Evolutionary conservation across 92 coral and sea anemone species (phyloP).

Genomic region (Porites cylindrica): DNA sequence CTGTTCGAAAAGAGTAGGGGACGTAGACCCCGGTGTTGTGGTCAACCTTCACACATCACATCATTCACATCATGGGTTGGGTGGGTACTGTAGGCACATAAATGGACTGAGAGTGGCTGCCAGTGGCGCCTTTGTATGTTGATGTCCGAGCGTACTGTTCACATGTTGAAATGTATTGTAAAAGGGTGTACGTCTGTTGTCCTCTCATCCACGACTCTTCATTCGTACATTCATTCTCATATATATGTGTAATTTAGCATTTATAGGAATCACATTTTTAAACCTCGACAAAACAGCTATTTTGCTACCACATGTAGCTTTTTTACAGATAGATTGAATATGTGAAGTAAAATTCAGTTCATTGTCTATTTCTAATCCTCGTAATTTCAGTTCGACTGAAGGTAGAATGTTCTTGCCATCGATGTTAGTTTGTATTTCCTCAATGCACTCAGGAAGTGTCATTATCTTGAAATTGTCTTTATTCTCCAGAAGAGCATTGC

Average conservation of each 20-base stretch:
- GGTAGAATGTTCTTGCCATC: background rate
- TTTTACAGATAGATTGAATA: background rate
- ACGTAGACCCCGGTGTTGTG: no score
- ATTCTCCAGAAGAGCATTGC: no score
- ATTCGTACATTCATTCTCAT: background rate
- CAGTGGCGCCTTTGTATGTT: no score
- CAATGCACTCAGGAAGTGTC: background rate
- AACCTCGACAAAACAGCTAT: background rate
- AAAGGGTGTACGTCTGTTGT: no score
- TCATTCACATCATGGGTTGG: no score
- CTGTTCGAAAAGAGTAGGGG: no score
- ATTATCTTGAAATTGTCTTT: background rate
- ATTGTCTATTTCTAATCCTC: background rate
- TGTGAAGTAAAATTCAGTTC: slow-evolving; percentile 7
- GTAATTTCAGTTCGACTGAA: background rate
- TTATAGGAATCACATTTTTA: slow-evolving; percentile 3
- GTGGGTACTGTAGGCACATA: no score
- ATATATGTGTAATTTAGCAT: background rate
- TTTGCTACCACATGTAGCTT: background rate
- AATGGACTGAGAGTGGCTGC: no score
- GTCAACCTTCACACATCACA: no score
- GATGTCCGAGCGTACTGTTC: no score
- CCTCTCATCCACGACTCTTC: no score
- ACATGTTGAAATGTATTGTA: no score
- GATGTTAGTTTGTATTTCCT: background rate